These are phyloP conservation scores for Macrotrachela quadricornifera DNA, from an alignment of 1,140 invertebrate genomes.

Conservation along the genomic window DNA sequence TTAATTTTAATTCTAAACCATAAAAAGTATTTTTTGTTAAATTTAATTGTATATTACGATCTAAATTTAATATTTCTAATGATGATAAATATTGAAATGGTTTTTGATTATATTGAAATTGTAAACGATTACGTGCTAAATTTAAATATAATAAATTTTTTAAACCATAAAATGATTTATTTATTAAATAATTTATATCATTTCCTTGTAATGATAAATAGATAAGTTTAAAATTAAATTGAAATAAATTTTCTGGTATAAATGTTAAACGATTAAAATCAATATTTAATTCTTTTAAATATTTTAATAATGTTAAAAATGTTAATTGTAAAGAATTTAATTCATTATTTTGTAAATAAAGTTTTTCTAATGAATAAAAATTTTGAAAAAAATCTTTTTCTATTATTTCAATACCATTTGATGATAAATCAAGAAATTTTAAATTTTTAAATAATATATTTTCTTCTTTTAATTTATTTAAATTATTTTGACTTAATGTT, in stretches of 20 bases:
- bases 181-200: neutral
- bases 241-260: neutral
- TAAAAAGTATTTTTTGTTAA: no score
- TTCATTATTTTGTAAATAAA: constrained; percentile 7
- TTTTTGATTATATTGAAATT: neutral
- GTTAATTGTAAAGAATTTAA: constrained; percentile 1
- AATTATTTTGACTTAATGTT: no score
- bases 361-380: neutral
- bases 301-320: neutral
- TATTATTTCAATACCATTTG: no score
- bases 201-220: constrained; percentile 3
- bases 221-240: neutral
- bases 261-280: constrained; percentile 4
- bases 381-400: no score
- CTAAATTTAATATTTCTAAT: no score
- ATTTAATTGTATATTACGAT: no score
- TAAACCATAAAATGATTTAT: neutral
- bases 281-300: constrained; percentile 4
- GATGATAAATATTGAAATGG: no score
- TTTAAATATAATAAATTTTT: neutral
- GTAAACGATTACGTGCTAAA: constrained; percentile 2
- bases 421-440: no score
- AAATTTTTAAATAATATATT: no score
- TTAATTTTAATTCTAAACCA: no score
- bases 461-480: no score